Percentiles rank a stretch among this genome's conserved stretches.
Evolutionary conservation across 2,888 invertebrate genomes (phyloP).

Genomic region (Andricus quercusramuli): DNA sequence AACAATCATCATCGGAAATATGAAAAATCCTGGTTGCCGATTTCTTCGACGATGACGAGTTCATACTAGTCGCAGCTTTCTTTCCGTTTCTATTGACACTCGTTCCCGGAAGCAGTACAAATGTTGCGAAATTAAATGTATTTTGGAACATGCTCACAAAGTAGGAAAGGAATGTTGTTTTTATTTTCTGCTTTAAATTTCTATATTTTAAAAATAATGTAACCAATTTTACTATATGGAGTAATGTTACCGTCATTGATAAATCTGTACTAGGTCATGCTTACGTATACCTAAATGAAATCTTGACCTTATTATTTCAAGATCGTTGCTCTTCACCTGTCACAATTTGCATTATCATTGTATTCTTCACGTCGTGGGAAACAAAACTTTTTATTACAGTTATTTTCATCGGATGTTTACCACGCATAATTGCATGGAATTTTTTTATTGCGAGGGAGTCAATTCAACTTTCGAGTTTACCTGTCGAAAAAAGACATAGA

Average conservation of each 20-base stretch:
- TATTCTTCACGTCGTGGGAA: slow-evolving; percentile 16
- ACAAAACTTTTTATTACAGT: neutral
- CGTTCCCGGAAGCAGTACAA: slow-evolving; percentile 18
- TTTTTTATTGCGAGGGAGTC: slow-evolving; percentile 16
- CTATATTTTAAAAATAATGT: neutral
- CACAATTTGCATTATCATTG: slow-evolving; percentile 17
- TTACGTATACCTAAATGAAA: neutral
- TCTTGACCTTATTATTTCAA: slow-evolving; percentile 38
- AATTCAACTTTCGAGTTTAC: slow-evolving; percentile 11
- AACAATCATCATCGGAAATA: neutral
- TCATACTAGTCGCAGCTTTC: slow-evolving; percentile 28
- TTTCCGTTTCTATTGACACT: slow-evolving; percentile 34
- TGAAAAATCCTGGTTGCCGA: neutral
- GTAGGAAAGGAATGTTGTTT: neutral
- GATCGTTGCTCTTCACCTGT: slow-evolving; percentile 28
- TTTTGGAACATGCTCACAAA: neutral
- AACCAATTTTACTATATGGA: neutral
- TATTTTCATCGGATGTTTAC: slow-evolving; percentile 20
- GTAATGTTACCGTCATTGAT: neutral
- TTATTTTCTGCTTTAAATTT: neutral
- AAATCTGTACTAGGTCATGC: neutral
- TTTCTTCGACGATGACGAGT: slow-evolving; percentile 26
- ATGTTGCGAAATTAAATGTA: neutral
- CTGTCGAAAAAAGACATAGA: neutral
- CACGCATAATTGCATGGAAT: slow-evolving; percentile 14